Percentiles rank a stretch among this genome's conserved stretches.
phyloP scores from a whole-genome alignment of 2,888 invertebrate genomes.

The Drosophila antonietae region DNA sequence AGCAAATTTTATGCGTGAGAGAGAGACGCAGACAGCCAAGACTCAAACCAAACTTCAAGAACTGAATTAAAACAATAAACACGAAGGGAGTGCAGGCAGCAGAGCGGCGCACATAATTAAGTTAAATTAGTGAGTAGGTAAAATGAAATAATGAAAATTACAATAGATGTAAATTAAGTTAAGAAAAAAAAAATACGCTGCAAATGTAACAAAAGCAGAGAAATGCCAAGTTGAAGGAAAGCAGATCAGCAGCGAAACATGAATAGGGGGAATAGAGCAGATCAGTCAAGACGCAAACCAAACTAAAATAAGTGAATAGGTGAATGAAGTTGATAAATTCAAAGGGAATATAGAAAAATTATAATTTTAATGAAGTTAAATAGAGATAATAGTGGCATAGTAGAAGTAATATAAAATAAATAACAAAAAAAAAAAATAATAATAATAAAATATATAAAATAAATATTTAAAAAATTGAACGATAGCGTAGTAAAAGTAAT shows the following conservation, averaged over 20 bases:
- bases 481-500: no score
- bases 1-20: conserved; percentile 33
- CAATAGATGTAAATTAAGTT: conserved; percentile 39
- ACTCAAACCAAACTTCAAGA: conserved; percentile 32
- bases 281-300: background rate
- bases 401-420: background rate
- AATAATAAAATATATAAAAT: no score
- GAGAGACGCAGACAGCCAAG: conserved; percentile 6
- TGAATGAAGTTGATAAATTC: no score
- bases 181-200: conserved; percentile 3
- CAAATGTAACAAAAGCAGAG: background rate
- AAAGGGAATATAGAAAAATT: no score
- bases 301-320: background rate
- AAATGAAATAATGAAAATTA: conserved; percentile 53
- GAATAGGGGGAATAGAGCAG: background rate
- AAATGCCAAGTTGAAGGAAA: background rate
- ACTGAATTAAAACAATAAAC: background rate
- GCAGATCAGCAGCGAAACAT: background rate
- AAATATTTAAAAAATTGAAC: no score
- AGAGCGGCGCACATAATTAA: conserved; percentile 66
- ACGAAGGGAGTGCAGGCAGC: conserved; percentile 1
- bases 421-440: no score
- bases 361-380: background rate
- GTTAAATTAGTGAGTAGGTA: conserved; percentile 59
- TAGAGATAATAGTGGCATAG: background rate